Percentiles rank a stretch among this genome's conserved stretches.
phyloP scores from a whole-genome alignment of 1,140 invertebrate genomes.

The Drosophila orena region DNA sequence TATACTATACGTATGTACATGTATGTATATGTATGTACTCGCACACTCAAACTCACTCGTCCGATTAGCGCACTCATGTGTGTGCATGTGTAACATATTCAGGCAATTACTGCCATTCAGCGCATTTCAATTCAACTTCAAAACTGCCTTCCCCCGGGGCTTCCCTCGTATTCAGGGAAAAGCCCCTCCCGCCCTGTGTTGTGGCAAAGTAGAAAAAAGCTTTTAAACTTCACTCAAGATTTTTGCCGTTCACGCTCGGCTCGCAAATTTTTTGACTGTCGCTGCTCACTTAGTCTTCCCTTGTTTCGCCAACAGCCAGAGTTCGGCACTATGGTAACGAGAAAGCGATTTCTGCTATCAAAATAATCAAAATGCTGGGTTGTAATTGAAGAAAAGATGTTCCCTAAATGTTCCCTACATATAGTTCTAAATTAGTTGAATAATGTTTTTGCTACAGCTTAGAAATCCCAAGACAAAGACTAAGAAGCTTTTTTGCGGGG shows the following conservation, averaged over 20 bases:
- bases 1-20: slow-evolving; percentile 3
- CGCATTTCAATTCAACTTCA: slow-evolving; percentile 82
- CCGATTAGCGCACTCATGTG: slow-evolving; percentile 70
- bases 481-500: too few species aligned
- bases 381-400: too few species aligned
- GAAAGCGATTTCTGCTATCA: not conserved
- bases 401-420: too few species aligned
- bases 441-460: too few species aligned
- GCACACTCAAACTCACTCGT: slow-evolving; percentile 14
- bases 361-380: not conserved
- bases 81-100: slow-evolving; percentile 82
- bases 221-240: slow-evolving; percentile 82
- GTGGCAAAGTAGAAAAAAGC: slow-evolving; percentile 70
- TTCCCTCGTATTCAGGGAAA: too few species aligned
- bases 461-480: too few species aligned
- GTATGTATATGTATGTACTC: not conserved
- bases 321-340: slow-evolving; percentile 5
- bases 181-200: slow-evolving; percentile 10
- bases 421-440: too few species aligned
- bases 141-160: slow-evolving; percentile 49
- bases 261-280: slow-evolving; percentile 81
- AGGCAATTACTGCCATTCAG: slow-evolving; percentile 82
- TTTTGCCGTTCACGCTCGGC: slow-evolving; percentile 76
- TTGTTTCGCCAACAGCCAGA: not conserved
- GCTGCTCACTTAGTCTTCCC: slow-evolving; percentile 68